Base-by-base conservation (phyloP, 2,888 invertebrate species). In the Thera britannica region DNA sequence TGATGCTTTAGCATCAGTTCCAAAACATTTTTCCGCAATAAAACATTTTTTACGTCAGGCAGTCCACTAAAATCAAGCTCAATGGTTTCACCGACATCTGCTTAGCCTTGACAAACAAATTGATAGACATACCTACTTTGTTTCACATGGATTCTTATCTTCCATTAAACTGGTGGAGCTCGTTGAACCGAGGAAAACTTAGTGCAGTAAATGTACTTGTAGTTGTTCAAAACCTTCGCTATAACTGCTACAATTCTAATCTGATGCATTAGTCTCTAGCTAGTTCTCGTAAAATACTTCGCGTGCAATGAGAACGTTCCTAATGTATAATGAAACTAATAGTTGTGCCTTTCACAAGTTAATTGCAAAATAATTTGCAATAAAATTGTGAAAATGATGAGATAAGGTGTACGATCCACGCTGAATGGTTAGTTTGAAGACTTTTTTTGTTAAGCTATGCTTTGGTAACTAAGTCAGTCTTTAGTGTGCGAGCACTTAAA, bases 311-410 rank as follows among this genome's bases (percentile, higher is more conserved):
- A 51, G 41, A 61, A 11, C 8, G 52, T 54, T 52, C 0, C 51
- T 51, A 23, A 23, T 51, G 34, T 46, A 46, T 46, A 58, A 58
- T 41, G n/a, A 54, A 54, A 61, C 35, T n/a, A 54, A 61, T 52
- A 55, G 9, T 46, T 46, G 44, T 44, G 61, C 61, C 54, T 61
- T 61, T 61, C 61, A 55, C 61, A 46, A 61, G 44, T 54, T 55
- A 61, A 61, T 61, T 61, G 46, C 11, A 38, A 44, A 41, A 51
- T 60, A 61, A 61, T 61, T 23, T 44, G 54, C 54, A 61, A 4
- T 9, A 34, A 52, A 60, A 38, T 51, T 23, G 23, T 60, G 60
- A 60, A 60, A 60, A 34, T 34, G 8, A 3, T 9, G 9, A 46
- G 44, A 9, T 46, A 46, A 46, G 44, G 44, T 44, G 9, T 44